Percentiles rank a stretch among this genome's conserved stretches.
These are phyloP conservation scores for Eonycteris spelaea DNA, from an alignment of 2,113 vertebrate genomes.

Conservation along the genomic window DNA sequence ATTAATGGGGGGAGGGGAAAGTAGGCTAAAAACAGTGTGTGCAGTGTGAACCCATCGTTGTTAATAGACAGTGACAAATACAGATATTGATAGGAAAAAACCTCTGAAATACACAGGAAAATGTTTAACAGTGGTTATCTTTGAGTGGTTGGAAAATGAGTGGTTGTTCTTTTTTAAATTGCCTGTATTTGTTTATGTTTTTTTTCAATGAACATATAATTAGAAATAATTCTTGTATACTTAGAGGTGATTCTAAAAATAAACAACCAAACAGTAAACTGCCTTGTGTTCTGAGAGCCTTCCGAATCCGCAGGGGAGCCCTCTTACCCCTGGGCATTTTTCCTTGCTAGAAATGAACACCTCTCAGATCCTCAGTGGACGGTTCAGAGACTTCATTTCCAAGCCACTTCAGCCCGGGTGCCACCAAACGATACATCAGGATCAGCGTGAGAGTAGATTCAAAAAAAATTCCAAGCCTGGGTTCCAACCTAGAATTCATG, in stretches of 20 bases:
- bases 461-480: background rate
- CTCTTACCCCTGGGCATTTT: background rate
- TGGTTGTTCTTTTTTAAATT: conserved; percentile 1
- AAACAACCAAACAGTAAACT: background rate
- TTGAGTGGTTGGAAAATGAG: conserved; percentile 14
- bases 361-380: background rate
- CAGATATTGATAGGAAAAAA: background rate
- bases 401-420: background rate
- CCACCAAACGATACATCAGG: background rate
- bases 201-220: conserved; percentile 9
- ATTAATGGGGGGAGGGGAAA: background rate
- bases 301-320: background rate
- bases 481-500: background rate
- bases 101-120: conserved; percentile 9
- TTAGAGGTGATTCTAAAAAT: conserved; percentile 22
- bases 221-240: conserved; percentile 1
- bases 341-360: background rate
- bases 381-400: background rate
- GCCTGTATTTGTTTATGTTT: conserved; percentile 23
- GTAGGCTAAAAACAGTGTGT: background rate
- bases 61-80: background rate
- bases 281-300: background rate
- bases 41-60: background rate
- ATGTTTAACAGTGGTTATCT: conserved; percentile 13
- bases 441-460: background rate